Conservation (phyloP, 1,140 invertebrate genomes). For the Dendrolimus kikuchii region DNA sequence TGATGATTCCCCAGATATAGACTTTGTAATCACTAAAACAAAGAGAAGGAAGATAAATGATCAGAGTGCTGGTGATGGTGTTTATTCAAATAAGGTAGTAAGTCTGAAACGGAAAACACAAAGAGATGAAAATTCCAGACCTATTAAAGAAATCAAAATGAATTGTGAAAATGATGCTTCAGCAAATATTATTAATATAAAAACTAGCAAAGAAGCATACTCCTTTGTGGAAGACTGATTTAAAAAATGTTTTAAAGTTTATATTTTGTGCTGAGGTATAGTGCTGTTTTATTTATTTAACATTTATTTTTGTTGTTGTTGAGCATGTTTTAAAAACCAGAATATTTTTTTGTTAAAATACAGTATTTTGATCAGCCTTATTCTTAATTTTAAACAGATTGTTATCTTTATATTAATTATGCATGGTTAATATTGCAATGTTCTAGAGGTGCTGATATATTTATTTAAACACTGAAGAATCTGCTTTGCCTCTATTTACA, state of each 20-base stretch:
- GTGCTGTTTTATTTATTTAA: too few relatives aligned
- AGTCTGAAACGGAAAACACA: constrained; percentile 52
- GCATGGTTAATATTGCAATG: too few relatives aligned
- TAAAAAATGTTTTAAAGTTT: neutral
- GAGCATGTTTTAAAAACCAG: too few relatives aligned
- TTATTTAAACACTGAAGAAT: too few relatives aligned
- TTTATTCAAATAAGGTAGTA: constrained; percentile 42
- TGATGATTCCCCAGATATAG: constrained; percentile 62
- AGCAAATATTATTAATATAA: constrained; percentile 20
- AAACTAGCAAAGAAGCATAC: constrained; percentile 23
- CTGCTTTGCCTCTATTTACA: too few relatives aligned
- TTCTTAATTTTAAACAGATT: too few relatives aligned
- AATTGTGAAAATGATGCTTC: constrained; percentile 22
- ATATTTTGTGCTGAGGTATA: neutral
- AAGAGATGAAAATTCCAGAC: constrained; percentile 45
- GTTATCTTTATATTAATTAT: too few relatives aligned
- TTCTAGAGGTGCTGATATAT: too few relatives aligned
- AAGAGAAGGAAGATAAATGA: constrained; percentile 58
- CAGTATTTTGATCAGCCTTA: too few relatives aligned
- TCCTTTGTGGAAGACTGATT: constrained; percentile 42
- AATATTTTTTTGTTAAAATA: too few relatives aligned
- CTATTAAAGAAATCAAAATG: constrained; percentile 48
- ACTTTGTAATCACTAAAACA: constrained; percentile 49
- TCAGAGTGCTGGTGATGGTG: constrained; percentile 29
- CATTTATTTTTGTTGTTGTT: too few relatives aligned